phyloP scores from a whole-genome alignment of 2,113 vertebrate species.

The Pristiophorus japonicus region DNA sequence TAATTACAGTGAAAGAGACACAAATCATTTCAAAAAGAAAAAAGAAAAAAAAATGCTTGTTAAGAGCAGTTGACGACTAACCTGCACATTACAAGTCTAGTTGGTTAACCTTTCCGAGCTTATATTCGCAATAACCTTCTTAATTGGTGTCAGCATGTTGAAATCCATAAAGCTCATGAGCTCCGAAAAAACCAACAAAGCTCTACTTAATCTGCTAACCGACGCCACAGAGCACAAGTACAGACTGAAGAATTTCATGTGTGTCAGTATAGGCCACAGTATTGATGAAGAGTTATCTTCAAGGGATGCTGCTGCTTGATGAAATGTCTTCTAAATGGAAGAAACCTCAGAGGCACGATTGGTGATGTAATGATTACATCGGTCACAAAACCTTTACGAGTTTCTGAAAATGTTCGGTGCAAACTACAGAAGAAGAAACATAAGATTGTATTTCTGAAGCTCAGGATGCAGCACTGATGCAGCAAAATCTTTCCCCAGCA shows the following conservation, averaged over 20 bases:
- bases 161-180: not conserved
- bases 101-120: not conserved
- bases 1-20: slow-evolving; percentile 1
- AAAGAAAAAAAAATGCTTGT: not conserved
- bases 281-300: not conserved
- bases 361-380: not conserved
- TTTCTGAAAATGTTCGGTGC: not conserved
- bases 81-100: not conserved
- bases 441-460: not conserved
- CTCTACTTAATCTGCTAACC: not conserved
- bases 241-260: not conserved
- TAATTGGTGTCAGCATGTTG: not conserved
- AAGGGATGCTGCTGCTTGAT: not conserved
- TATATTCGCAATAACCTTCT: not conserved
- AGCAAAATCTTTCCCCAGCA: not conserved
- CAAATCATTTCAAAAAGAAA: not conserved
- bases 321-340: not conserved
- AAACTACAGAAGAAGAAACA: not conserved
- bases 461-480: not conserved
- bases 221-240: not conserved
- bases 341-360: not conserved
- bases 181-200: not conserved
- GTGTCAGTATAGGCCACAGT: not conserved
- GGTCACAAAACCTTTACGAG: not conserved
- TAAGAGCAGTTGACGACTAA: not conserved